A percentile compares a stretch with the other conserved stretches of the same genome.
These are phyloP conservation scores for Hypotaenidia philippensis DNA, from an alignment of 2,797 vertebrate genomes.

Conservation along the genomic window DNA sequence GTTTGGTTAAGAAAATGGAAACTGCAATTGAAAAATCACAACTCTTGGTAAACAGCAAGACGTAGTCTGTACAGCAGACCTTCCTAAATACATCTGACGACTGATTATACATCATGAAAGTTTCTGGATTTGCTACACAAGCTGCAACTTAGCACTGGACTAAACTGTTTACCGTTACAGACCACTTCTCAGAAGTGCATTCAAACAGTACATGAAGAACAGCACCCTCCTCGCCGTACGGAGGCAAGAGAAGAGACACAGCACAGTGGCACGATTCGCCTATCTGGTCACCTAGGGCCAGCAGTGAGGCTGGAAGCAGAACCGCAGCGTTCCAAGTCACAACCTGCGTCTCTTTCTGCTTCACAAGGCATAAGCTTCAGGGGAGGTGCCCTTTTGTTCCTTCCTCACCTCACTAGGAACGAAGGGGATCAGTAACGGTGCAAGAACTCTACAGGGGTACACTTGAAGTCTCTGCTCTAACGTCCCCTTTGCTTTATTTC, in stretches of 20 bases:
- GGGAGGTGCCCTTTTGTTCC: background rate
- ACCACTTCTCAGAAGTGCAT: background rate
- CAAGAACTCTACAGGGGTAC: background rate
- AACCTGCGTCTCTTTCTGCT: background rate
- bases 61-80: background rate
- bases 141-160: background rate
- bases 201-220: background rate
- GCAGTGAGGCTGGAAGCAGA: background rate
- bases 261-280: background rate
- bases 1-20: background rate
- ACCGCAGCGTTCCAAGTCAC: fast-evolving
- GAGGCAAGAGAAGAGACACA: background rate
- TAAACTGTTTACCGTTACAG: background rate
- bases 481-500: background rate
- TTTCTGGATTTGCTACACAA: background rate
- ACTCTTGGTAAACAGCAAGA: background rate
- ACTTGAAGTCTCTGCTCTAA: background rate
- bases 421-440: background rate
- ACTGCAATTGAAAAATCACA: background rate
- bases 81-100: background rate
- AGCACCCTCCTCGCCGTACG: fast-evolving
- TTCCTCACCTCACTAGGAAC: background rate
- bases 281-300: background rate
- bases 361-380: fast-evolving
- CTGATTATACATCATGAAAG: background rate